phyloP scores from a whole-genome alignment of 2,113 vertebrate species.

The Anolis carolinensis region DNA sequence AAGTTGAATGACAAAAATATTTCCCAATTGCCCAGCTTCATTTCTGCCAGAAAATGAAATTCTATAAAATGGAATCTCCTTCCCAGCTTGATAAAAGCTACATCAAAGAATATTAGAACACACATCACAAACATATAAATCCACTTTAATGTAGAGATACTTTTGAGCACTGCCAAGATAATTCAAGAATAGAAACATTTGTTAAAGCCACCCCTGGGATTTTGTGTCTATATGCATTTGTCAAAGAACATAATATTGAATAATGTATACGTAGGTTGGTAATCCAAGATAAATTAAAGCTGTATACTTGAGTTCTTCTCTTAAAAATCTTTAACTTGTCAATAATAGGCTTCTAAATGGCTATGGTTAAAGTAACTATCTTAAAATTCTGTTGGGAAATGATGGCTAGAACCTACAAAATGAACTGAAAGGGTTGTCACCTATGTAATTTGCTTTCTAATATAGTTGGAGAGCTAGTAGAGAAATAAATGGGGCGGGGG shows the following conservation, averaged over 20 bases:
- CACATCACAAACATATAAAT: constrained; percentile 29
- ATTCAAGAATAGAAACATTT: constrained; percentile 65
- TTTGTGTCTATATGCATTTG: constrained; percentile 68
- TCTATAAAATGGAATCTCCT: constrained; percentile 48
- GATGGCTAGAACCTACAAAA: constrained; percentile 45
- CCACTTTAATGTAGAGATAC: constrained; percentile 46
- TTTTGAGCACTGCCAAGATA: constrained; percentile 51
- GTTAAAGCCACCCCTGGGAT: constrained; percentile 73
- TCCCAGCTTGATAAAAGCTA: constrained; percentile 45
- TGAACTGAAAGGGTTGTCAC: constrained; percentile 14
- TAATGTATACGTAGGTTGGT: constrained; percentile 72
- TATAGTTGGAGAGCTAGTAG: constrained; percentile 40
- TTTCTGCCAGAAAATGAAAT: constrained; percentile 2
- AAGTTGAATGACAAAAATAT: not conserved
- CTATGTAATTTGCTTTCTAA: constrained; percentile 42
- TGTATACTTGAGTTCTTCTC: constrained; percentile 62
- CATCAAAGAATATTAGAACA: constrained; percentile 20
- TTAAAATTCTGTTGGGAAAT: constrained; percentile 59
- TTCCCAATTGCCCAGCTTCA: not conserved
- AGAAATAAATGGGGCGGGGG: constrained; percentile 42
- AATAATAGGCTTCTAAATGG: constrained; percentile 63
- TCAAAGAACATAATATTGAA: constrained; percentile 70
- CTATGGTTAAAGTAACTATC: constrained; percentile 57
- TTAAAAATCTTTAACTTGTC: constrained; percentile 76
- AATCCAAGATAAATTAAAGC: constrained; percentile 74